Evolutionary conservation across 2,888 invertebrate genomes (phyloP).

Genomic region (Pteria penguin): DNA sequence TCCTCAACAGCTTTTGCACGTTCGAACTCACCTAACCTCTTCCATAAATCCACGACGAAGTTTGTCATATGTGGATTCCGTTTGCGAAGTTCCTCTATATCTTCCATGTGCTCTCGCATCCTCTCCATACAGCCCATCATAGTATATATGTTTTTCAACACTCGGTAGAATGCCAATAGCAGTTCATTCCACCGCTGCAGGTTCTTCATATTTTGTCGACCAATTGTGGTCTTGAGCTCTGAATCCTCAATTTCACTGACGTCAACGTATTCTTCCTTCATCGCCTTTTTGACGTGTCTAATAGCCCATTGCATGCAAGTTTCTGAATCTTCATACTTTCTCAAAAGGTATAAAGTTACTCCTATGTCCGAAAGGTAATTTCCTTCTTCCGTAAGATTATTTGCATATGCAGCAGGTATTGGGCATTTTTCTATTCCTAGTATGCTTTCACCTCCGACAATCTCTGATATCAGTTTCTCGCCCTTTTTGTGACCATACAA

Average conservation of each 20-base stretch:
- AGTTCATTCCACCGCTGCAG: neutral
- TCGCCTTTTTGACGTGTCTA: neutral
- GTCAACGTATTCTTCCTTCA: neutral
- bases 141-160: neutral
- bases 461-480: neutral
- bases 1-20: neutral
- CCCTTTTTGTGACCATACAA: too few relatives aligned
- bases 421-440: neutral
- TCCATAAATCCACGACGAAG: slow-evolving; percentile 6
- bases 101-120: slow-evolving; percentile 22
- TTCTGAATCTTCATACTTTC: neutral
- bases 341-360: neutral
- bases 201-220: neutral
- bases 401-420: neutral
- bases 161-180: neutral
- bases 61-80: neutral
- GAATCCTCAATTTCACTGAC: neutral
- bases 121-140: neutral
- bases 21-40: neutral
- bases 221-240: neutral
- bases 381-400: neutral
- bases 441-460: neutral
- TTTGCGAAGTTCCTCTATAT: slow-evolving; percentile 12
- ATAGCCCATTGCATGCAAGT: slow-evolving; percentile 13
- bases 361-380: slow-evolving; percentile 1